A percentile compares a stretch with the other conserved stretches of the same genome.
These are phyloP conservation scores for Oophaga pumilio DNA, from an alignment of 2,113 vertebrate species.

Conservation along the genomic window DNA sequence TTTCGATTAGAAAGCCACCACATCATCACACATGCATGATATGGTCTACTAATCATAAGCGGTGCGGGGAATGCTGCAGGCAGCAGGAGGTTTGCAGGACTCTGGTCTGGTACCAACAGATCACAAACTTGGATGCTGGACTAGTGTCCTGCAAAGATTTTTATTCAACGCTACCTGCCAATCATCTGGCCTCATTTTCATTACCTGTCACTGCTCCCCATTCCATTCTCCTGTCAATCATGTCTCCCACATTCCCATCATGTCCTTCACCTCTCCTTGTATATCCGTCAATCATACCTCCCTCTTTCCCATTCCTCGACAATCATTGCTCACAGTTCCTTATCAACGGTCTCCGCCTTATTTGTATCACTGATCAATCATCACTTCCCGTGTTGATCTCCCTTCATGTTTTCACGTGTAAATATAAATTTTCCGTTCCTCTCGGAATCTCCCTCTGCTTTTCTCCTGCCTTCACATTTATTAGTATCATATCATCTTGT, in stretches of 20 bases:
- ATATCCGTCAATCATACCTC: background rate
- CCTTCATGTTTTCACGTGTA: background rate
- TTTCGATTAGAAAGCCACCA: too few species aligned
- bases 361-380: background rate
- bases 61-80: too few species aligned
- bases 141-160: too few species aligned
- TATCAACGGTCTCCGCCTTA: background rate
- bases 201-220: background rate
- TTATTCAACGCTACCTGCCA: background rate
- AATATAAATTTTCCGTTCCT: background rate
- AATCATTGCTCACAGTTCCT: background rate
- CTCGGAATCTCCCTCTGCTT: background rate
- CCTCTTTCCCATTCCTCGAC: background rate
- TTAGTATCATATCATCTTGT: background rate
- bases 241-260: background rate
- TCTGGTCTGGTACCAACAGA: too few species aligned
- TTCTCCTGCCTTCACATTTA: background rate
- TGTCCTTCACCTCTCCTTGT: background rate
- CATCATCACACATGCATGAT: too few species aligned
- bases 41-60: too few species aligned
- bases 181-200: background rate
- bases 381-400: background rate
- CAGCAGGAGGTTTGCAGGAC: too few species aligned
- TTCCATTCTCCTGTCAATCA: background rate
- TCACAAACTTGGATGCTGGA: too few species aligned